Base-by-base conservation (phyloP, 2,888 invertebrate genomes). In the Tiliacea aurago region DNA sequence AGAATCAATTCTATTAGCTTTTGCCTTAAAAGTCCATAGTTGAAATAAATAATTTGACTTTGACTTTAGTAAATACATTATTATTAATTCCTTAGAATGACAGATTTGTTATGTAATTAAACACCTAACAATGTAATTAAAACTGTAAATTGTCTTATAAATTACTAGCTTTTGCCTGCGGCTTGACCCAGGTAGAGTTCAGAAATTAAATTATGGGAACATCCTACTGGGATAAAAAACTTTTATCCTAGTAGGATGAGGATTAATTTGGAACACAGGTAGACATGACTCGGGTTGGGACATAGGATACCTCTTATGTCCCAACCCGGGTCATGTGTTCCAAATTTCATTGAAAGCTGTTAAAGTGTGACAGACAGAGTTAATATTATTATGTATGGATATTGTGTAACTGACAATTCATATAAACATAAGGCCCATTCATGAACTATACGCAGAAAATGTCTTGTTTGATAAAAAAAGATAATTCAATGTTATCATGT, bases 401-500 rank as follows among this genome's bases (percentile, higher is more conserved):
- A 66, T 59, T 55, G 15, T n/a, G 20, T 33, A 18, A 37, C 43
- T 18, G 13, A 56, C 33, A 49, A 37, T 61, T 58, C 28, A 63
- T 28, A 15, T 28, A 56, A 58, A 80, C 33, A 63, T 43, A 64
- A 51, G 58, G 37, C 13, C 7, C 37, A 65, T 61, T 69, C 47
- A 61, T 65, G 13, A 65, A 61, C 6, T 55, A 20, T 41, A 37
- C n/a, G 55, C 33, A 33, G n/a, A 61, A 20, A 41, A n/a, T 1
- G 1, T 51, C 9, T 61, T 69, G 10, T 51, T 65, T 61, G 61
- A 66, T 65, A 59, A 80, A 33, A 66, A 18, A 64, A 41, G 28
- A 76, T 76, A 69, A 56, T 55, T n/a, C 28, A 13, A 33, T 43
- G 28, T 65, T 81, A 68, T 68, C 59, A 78, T 67, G 23, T 33